Conservation (phyloP, 1,140 invertebrate species). For the Saccostrea cuccullata region DNA sequence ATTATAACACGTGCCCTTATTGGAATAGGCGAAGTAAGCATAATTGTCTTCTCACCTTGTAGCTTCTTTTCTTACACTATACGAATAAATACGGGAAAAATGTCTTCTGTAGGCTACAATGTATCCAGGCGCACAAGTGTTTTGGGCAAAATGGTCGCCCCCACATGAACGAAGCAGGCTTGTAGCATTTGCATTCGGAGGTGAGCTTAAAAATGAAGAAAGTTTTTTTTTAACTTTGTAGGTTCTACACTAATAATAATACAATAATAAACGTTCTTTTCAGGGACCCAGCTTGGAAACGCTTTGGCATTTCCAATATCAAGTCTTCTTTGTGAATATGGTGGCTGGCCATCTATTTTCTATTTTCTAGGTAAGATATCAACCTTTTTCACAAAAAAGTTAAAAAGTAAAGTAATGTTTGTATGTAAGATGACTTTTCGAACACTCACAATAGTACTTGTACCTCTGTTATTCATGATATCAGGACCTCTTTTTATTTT, state of each 20-base stretch:
- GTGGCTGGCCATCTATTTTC: constrained; percentile 92
- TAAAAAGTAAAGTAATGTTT: too few relatives aligned
- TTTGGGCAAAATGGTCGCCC: constrained; percentile 80
- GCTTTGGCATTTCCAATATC: constrained; percentile 76
- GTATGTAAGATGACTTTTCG: too few relatives aligned
- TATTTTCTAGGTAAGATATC: constrained; percentile 87
- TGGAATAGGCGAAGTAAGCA: constrained; percentile 77
- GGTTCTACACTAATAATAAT: too few relatives aligned
- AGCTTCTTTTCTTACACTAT: background rate
- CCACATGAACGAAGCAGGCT: constrained; percentile 73
- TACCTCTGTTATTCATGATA: too few relatives aligned
- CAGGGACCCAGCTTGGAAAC: constrained; percentile 76
- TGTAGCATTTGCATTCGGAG: constrained; percentile 75
- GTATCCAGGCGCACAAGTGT: constrained; percentile 91
- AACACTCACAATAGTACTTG: too few relatives aligned
- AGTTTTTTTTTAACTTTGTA: too few relatives aligned
- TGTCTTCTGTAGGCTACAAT: constrained; percentile 86
- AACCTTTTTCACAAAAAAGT: too few relatives aligned
- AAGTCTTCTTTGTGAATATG: constrained; percentile 77
- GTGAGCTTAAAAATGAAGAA: constrained; percentile 54
- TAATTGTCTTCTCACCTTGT: background rate
- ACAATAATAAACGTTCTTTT: background rate
- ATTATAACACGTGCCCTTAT: constrained; percentile 76
- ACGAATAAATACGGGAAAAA: background rate
- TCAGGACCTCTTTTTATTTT: too few relatives aligned